These are phyloP conservation scores for Drosophila mayaguana DNA, from an alignment of 2,888 invertebrate species.

Conservation along the genomic window DNA sequence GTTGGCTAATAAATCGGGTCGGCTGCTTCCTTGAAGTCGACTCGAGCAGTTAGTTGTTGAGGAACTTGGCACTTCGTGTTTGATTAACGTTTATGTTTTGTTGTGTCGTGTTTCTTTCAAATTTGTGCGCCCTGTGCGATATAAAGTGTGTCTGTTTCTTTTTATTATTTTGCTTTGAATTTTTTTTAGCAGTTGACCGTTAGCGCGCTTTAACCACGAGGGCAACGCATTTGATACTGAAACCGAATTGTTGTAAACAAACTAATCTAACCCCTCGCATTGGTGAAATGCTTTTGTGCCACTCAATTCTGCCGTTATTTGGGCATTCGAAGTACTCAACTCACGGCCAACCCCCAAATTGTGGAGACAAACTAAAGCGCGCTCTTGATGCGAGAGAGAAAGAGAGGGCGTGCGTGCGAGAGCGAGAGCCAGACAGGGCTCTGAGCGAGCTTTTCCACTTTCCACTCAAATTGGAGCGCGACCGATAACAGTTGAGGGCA, in stretches of 20 bases:
- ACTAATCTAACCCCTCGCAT: constrained; percentile 81
- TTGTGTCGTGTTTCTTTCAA: constrained; percentile 38
- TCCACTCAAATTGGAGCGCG: constrained; percentile 47
- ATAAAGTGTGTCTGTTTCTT: constrained; percentile 1
- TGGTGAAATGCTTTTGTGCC: constrained; percentile 62
- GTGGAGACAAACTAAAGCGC: constrained; percentile 46
- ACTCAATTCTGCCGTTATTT: constrained; percentile 66
- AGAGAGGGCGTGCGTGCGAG: not conserved
- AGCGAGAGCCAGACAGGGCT: constrained; percentile 4
- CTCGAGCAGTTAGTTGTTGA: constrained; percentile 18
- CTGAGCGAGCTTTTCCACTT: constrained; percentile 65
- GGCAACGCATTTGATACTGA: constrained; percentile 78
- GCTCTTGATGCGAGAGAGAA: constrained; percentile 24
- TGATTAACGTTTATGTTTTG: constrained; percentile 11
- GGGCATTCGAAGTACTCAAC: constrained; percentile 68
- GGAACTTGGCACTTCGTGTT: constrained; percentile 16
- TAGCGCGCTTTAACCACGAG: constrained; percentile 66
- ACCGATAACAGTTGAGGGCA: constrained; percentile 61
- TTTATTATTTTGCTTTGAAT: constrained; percentile 4
- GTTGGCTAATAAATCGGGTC: constrained; percentile 58
- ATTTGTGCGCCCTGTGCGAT: constrained; percentile 41
- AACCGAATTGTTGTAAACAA: constrained; percentile 79
- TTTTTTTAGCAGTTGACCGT: constrained; percentile 50
- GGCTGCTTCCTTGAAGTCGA: constrained; percentile 28
- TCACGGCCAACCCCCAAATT: constrained; percentile 69